Evolutionary conservation across 2,113 vertebrate genomes (phyloP), one percentile per base, ranked within the genome.

Genomic region (Cranoglanis bouderius): DNA sequence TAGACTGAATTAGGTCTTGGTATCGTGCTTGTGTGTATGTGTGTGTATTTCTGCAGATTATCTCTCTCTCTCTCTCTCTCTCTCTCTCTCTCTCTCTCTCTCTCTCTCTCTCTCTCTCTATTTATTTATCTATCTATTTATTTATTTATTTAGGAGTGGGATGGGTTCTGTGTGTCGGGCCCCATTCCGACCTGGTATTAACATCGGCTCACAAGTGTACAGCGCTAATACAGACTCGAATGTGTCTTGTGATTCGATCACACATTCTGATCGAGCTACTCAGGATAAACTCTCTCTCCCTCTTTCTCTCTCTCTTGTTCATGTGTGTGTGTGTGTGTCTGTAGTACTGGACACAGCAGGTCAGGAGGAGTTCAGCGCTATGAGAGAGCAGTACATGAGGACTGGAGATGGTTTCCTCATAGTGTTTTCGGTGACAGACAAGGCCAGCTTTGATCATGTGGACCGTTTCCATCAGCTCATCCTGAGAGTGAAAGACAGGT

Each of bases 361-460:
- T 6, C 98, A 99, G 91, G 98, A 99, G 93, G 98, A 99, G 95
- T 99, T 99, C 96, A 99, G 98, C 0, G 98, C 98, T 6, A 99
- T 99, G 98, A 94, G 98, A 92, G 98, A 99, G 93, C 98, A 99
- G 95, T 99, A 99, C 91, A 99, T 99, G 98, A 96, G 98, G 93
- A 99, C 98, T 0, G 98, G 98, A 53, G 98, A 99, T 0, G 98
- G 98, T 21, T 99, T 99, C 93, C 98, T 99, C 65, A 99, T 99
- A 0, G 98, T 99, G 89, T 99, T 95, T 95, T 99, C 98, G 0
- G 98, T 99, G 92, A 99, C 98, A 0, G 98, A 99, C 95, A 99
- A 99, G 94, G 98, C 98, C 94, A 99, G 98, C 95, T 99, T 99
- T 0, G 98, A 99, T 94, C 98, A 99, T 0, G 98, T 99, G 77